These are phyloP conservation scores for Entomobrya multifasciata DNA, from an alignment of 2,888 invertebrate genomes.

Conservation along the genomic window DNA sequence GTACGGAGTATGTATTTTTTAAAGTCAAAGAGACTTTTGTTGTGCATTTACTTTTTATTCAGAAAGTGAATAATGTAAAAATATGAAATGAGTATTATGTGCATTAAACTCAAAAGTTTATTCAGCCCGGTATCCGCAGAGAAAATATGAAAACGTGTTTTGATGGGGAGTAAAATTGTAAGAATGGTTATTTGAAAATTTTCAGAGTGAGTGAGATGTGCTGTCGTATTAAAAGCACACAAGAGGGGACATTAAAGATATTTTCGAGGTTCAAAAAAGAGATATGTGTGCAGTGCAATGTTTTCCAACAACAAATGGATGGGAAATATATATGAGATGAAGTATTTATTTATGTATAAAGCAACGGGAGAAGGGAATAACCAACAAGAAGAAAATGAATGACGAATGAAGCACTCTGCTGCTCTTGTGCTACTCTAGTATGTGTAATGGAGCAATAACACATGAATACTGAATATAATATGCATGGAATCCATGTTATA, in stretches of 20 bases:
- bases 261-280: constrained; percentile 58
- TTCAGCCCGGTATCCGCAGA: neutral
- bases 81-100: too few species aligned
- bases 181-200: constrained; percentile 49
- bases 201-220: constrained; percentile 57
- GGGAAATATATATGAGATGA: constrained; percentile 52
- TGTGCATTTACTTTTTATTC: neutral
- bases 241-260: constrained; percentile 66
- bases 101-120: constrained; percentile 10
- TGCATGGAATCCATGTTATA: constrained; percentile 32
- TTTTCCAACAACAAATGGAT: constrained; percentile 49
- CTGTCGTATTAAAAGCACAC: constrained; percentile 62
- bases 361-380: constrained; percentile 40
- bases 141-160: constrained; percentile 12
- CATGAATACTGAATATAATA: constrained; percentile 43
- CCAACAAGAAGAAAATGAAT: constrained; percentile 57
- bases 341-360: constrained; percentile 67
- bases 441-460: constrained; percentile 42
- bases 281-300: constrained; percentile 50
- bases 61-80: constrained; percentile 8
- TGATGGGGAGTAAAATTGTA: constrained; percentile 39
- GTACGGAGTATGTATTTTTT: too few species aligned
- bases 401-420: constrained; percentile 63
- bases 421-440: constrained; percentile 13
- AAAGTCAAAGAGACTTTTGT: neutral